Base-by-base conservation (phyloP, 2,888 invertebrate species). In the Aplocera efformata region DNA sequence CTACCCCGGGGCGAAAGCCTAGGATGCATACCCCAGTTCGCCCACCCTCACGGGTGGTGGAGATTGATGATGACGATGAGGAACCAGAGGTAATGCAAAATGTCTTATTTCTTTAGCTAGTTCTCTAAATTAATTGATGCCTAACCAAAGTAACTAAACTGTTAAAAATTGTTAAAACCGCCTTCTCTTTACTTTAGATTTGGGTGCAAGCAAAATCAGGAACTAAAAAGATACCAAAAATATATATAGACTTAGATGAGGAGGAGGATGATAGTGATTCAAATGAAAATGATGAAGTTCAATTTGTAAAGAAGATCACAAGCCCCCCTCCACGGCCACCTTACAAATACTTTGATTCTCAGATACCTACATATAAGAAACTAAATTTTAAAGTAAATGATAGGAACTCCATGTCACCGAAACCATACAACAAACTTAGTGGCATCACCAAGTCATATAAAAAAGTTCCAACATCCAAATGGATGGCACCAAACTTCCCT, bases 381-480 rank as follows among this genome's bases (percentile, higher is more conserved):
- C 46, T 84, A 48, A 67, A 63, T 48, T 60, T 65, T 29, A 81
- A 67, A 53, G 29, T 69, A 11, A 69, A 64, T 51, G 79, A 81
- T 7, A 63, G 65, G 44, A 66, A 52, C 25, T 50, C 60, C 23
- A 31, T 60, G 44, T 82, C 84, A 1, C 80, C 82, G 7, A 76
- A 57, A 64, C 65, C 65, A 32, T 63, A 66, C 39, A 73, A 58
- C 35, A 81, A 79, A 59, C 81, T 84, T 33, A 82, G 69, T 0
- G 83, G 85, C 5, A 80, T 88, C 7, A 74, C 72, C 7, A 88
- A 88, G 56, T 25, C 69, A 10, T 85, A 86, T 46, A 83, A 75
- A 52, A 83, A 68, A 52, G 43, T 56, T 3, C 60, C 79, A 0
- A 58, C 62, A 20, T 48, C 63, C 10, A 76, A 70, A 44, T 34